Percentiles rank a stretch among this genome's conserved stretches.
Evolutionary conservation across 1,140 invertebrate species (phyloP).

Genomic region (Drosophila carrolli): DNA sequence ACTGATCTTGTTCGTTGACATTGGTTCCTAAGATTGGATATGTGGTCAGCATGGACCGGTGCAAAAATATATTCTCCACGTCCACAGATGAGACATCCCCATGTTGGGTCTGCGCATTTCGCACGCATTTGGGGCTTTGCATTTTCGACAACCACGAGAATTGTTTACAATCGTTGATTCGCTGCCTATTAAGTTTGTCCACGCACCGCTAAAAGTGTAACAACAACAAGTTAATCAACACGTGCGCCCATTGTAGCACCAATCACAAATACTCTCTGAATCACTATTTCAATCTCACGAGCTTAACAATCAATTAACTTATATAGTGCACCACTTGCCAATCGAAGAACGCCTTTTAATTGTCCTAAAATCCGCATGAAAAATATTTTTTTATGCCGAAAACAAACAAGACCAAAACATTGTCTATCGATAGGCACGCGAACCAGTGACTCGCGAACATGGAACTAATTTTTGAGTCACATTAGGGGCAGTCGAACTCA

Average conservation of each 20-base stretch:
- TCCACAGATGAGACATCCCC: constrained; percentile 46
- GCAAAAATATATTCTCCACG: constrained; percentile 64
- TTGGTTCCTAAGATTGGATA: background rate
- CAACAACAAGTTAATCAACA: constrained; percentile 41
- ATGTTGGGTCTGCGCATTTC: constrained; percentile 67
- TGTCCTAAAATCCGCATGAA: constrained; percentile 35
- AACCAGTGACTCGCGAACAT: background rate
- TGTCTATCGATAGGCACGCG: constrained; percentile 6
- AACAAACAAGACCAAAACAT: constrained; percentile 10
- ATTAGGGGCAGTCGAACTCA: background rate
- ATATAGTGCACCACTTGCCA: constrained; percentile 17
- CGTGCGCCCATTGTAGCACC: constrained; percentile 4
- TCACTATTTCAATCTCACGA: background rate
- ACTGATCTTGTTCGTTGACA: background rate
- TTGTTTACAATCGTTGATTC: constrained; percentile 16
- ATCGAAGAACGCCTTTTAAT: constrained; percentile 4
- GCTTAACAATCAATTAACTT: background rate
- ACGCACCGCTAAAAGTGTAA: constrained; percentile 11
- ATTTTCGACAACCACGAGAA: constrained; percentile 39
- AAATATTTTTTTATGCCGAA: background rate
- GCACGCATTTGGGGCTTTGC: constrained; percentile 36
- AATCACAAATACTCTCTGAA: background rate
- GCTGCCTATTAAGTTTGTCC: constrained; percentile 17
- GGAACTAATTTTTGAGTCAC: background rate
- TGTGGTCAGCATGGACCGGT: constrained; percentile 31